These are phyloP conservation scores for Acridotheres tristis DNA, from an alignment of 2,797 vertebrate species.

Conservation along the genomic window DNA sequence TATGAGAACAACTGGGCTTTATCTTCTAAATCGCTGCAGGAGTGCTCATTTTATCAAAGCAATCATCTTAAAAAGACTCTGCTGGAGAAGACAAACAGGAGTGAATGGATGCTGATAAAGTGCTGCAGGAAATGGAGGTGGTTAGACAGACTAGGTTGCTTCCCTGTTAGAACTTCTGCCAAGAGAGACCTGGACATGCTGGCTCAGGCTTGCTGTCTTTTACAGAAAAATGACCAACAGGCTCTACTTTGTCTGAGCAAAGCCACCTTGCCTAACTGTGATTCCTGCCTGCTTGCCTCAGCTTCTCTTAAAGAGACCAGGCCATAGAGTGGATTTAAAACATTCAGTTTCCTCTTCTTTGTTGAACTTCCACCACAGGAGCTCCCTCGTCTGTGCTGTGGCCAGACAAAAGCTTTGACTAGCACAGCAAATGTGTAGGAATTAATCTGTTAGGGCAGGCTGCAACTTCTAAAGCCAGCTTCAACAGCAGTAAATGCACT, in stretches of 20 bases:
- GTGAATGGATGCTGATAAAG: background rate
- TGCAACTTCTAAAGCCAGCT: background rate
- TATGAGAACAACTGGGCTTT: background rate
- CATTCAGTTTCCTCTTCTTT: background rate
- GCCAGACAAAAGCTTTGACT: slow-evolving; percentile 32
- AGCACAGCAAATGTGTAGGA: slow-evolving; percentile 10
- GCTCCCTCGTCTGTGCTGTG: background rate
- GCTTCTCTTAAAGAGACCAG: background rate
- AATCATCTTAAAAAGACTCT: background rate
- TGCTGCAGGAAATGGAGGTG: background rate
- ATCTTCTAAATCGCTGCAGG: background rate
- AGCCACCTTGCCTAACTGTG: background rate
- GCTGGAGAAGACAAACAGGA: background rate
- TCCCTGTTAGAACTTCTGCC: background rate
- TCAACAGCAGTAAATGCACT: background rate
- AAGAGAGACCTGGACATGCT: background rate
- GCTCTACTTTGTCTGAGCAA: background rate
- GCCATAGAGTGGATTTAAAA: background rate
- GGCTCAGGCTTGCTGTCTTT: background rate
- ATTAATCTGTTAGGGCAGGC: slow-evolving; percentile 4
- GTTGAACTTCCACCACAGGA: background rate
- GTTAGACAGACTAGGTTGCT: background rate
- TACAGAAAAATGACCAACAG: background rate
- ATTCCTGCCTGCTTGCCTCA: background rate
- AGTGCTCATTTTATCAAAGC: background rate